Percentiles rank a stretch among this genome's conserved stretches.
Conservation (phyloP, 2,888 invertebrate genomes). For the Callimorpha dominula region DNA sequence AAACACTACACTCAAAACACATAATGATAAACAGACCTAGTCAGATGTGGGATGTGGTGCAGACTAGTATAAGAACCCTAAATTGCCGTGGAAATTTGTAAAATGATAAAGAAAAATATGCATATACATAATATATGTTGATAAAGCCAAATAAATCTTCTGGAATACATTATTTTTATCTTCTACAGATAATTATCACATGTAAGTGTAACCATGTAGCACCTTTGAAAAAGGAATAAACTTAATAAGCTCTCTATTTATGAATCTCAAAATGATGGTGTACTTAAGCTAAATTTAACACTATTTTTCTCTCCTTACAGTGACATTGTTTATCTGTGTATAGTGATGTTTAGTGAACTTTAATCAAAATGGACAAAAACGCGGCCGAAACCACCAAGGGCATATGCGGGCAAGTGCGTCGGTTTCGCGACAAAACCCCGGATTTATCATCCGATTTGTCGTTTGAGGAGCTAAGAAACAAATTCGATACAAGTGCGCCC, state of each 20-base stretch:
- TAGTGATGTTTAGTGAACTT: slow-evolving; percentile 54
- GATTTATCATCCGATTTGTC: slow-evolving; percentile 74
- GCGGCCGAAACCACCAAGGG: slow-evolving; percentile 61
- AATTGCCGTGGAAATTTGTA: too few species aligned
- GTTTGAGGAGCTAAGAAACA: slow-evolving; percentile 80
- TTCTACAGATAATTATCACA: neutral
- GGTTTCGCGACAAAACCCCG: slow-evolving; percentile 67
- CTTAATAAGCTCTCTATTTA: neutral
- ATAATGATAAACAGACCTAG: neutral
- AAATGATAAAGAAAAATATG: too few species aligned
- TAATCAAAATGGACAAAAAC: slow-evolving; percentile 71
- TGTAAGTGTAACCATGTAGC: slow-evolving; percentile 5
- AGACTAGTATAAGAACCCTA: too few species aligned
- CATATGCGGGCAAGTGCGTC: slow-evolving; percentile 78
- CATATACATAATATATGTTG: too few species aligned
- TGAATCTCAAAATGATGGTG: neutral
- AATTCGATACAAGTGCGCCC: slow-evolving; percentile 79
- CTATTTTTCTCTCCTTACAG: slow-evolving; percentile 42
- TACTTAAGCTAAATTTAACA: neutral
- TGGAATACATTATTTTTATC: neutral
- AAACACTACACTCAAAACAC: neutral
- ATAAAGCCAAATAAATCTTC: neutral
- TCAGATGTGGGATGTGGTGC: neutral
- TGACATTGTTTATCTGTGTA: slow-evolving; percentile 59
- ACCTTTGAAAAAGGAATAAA: neutral